Base-by-base conservation (phyloP, 2,888 invertebrate species). In the Hirtodrosophila trivittata region DNA sequence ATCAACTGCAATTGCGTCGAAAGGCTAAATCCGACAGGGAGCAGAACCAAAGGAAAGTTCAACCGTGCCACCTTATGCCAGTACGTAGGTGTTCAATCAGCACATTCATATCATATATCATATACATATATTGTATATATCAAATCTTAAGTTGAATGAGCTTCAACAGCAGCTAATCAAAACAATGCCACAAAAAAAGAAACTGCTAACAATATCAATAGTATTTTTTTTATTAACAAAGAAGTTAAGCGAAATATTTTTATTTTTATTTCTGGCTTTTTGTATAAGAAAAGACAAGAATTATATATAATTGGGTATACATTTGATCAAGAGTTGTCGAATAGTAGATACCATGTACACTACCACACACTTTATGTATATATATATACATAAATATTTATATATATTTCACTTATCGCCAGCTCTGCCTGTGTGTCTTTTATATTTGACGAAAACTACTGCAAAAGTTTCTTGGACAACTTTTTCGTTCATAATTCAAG, bases 131-230 rank as follows among this genome's bases (percentile, higher is more conserved):
- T 47, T 50, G 33, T 1, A n/a, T 38, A 55, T 39, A 57, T 42
- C 50, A 42, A 42, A 54, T 54, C 30, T 43, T 25, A 25, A 59
- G 76, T 75, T 75, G 76, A 75, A 80, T 80, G 72, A 57, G 62
- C 75, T 51, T 6, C 33, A 39, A 63, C 47, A 32, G 63, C 52
- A 62, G 63, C 71, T 41, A 69, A 69, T 69, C 68, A 69, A 71
- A 64, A 69, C 71, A 69, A 65, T 49, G 41, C 0, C 10, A 26
- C 30, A 10, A 16, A 26, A 13, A 46, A 43, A 13, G 47, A 13
- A 30, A 38, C 56, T 26, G 5, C 1, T 9, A 9, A 28, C n/a
- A 21, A 21, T 21, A 21, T 21, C 18, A 21, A 21, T 21, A 21
- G 18, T 21, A 21, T 21, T 21, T 2, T 5, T 21, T 3, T 3